Evolutionary conservation across 64 coral and sea anemone genomes (phyloP), one percentile per base, ranked within the genome.

Genomic region (Pocillopora damicornis): DNA sequence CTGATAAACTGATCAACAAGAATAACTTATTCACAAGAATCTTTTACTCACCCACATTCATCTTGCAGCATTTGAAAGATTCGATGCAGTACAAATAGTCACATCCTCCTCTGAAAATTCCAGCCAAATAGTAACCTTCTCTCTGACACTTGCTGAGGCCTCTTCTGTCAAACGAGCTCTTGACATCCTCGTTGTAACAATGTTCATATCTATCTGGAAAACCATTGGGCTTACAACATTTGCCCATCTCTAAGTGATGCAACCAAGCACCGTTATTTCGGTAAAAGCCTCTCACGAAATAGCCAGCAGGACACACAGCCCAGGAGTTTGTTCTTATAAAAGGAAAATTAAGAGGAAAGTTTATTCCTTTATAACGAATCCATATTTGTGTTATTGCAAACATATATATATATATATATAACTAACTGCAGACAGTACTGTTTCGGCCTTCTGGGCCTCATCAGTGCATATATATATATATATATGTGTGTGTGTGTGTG

Each of bases 261-360:
- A 90, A 51, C 63, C 67, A 73, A 23, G 18, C 69, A 16, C 69
- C 88, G 65, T 17, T 34, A 60, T 14, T 59, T 51, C 78, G 20
- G 36, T 81, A 81, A 20, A 81, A 56, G 73, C 77, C 88, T 75
- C 74, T 78, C 9, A 90, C 57, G 45, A 81, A 90, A 63, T 90
- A 80, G 37, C 88, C 88, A 26, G 59, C 14, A 22, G 88, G 60
- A 74, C 88, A 90, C 15, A 59, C 68, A 62, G 75, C 78, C 88
- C 88, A 90, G 0, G 35, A 4, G 56, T 90, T 59, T 22, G 61
- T 82, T 17, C 88, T 90, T 34, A 45, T 22, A n/a, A 68, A n/a
- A 51, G 20, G 7, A 35, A 26, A 65, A 23, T 20, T 4, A 30
- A 23, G 0, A 51, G 42, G 42, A 42, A 57, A 58, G 57, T 35